Evolutionary conservation across 2,888 invertebrate species (phyloP).

Genomic region (Hoplodrina blanda): DNA sequence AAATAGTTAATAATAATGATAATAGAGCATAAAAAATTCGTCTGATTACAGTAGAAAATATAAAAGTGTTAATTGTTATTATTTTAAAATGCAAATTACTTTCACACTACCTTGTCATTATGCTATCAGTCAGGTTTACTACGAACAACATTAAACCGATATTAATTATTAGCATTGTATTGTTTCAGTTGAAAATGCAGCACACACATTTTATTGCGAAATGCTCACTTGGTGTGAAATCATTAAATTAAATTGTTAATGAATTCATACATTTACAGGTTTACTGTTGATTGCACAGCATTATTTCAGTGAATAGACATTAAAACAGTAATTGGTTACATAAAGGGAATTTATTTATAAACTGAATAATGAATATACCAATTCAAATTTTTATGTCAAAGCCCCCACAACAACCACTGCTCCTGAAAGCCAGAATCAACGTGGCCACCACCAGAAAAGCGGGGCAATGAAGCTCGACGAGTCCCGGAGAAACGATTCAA

Average conservation of each 20-base stretch:
- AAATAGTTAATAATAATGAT: too few species aligned
- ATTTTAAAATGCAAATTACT: slow-evolving; percentile 7
- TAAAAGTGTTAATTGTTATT: background rate
- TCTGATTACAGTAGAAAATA: too few species aligned
- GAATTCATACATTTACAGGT: slow-evolving; percentile 7
- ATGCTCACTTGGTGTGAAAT: background rate
- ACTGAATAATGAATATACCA: too few species aligned
- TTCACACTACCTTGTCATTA: background rate
- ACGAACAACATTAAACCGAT: background rate
- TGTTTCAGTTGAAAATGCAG: background rate
- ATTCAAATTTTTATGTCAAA: too few species aligned
- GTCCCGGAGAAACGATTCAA: too few species aligned
- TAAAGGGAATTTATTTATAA: background rate
- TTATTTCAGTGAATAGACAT: background rate
- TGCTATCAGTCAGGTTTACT: background rate
- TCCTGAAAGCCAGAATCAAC: too few species aligned
- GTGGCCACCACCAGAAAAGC: too few species aligned
- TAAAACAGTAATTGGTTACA: slow-evolving; percentile 15
- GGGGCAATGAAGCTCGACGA: too few species aligned
- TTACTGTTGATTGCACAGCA: background rate
- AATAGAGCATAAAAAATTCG: too few species aligned
- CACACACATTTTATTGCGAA: background rate
- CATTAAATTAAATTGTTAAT: slow-evolving; percentile 4
- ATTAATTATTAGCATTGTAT: background rate
- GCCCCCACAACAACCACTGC: too few species aligned